phyloP scores from a whole-genome alignment of 2,888 invertebrate species.

The Unio pictorum region DNA sequence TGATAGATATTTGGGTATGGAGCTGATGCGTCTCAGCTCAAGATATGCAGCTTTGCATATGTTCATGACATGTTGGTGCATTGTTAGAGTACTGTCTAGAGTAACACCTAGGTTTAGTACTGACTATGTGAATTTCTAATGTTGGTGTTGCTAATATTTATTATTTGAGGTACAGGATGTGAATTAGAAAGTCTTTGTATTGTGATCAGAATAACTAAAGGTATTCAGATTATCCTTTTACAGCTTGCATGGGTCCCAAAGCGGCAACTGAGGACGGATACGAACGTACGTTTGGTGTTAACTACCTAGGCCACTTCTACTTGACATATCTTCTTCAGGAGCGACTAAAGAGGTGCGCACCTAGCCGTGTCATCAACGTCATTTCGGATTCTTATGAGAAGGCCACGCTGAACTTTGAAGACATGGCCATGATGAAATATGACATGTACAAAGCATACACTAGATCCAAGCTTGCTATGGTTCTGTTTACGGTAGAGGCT shows the following conservation, averaged over 20 bases:
- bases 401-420: constrained; percentile 56
- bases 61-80: too few species aligned
- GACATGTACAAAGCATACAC: constrained; percentile 57
- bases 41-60: too few species aligned
- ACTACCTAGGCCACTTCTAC: constrained; percentile 65
- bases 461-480: constrained; percentile 56
- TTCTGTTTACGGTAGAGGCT: constrained; percentile 52
- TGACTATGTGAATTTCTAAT: too few species aligned
- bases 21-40: too few species aligned
- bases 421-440: constrained; percentile 55
- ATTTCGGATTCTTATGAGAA: constrained; percentile 57
- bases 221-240: constrained; percentile 1
- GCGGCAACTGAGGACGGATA: constrained; percentile 55
- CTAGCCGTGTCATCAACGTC: constrained; percentile 63
- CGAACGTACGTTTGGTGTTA: constrained; percentile 60
- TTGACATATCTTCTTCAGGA: constrained; percentile 58
- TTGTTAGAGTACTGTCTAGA: too few species aligned
- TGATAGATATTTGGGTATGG: too few species aligned
- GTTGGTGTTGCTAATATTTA: too few species aligned
- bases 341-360: constrained; percentile 52
- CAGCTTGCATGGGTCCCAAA: constrained; percentile 65
- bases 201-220: too few species aligned
- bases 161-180: too few species aligned
- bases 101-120: too few species aligned
- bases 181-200: too few species aligned